Percentiles rank a stretch among this genome's conserved stretches.
Conservation (phyloP, 2,888 invertebrate genomes). For the Mesorhabditis sp. region DNA sequence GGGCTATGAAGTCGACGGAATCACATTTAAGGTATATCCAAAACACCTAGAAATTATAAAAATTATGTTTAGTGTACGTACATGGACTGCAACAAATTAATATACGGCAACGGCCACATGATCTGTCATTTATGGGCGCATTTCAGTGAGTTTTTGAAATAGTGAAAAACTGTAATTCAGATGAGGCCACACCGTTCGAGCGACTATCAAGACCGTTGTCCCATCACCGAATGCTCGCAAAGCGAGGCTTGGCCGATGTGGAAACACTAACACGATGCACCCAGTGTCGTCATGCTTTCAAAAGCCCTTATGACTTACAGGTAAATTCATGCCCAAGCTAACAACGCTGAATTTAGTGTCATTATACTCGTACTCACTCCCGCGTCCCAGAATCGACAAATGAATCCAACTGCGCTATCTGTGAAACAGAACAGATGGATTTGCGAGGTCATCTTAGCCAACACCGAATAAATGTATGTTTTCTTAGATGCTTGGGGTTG, state of each 20-base stretch:
- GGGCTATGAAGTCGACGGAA: too few species aligned
- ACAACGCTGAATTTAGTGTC: not conserved
- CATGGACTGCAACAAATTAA: not conserved
- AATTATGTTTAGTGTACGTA: not conserved
- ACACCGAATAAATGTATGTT: not conserved
- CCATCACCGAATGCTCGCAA: too few species aligned
- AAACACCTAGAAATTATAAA: not conserved
- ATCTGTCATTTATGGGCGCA: slow-evolving; percentile 2
- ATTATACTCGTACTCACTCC: not conserved
- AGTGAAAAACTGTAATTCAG: too few species aligned
- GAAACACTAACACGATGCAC: not conserved
- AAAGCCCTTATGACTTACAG: not conserved
- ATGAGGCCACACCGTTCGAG: too few species aligned
- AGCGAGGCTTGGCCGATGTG: not conserved
- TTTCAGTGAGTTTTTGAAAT: not conserved
- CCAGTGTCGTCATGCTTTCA: not conserved
- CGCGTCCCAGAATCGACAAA: not conserved
- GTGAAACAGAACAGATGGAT: not conserved
- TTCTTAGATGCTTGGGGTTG: not conserved
- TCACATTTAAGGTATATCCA: too few species aligned
- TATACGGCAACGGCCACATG: not conserved
- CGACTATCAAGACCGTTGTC: too few species aligned
- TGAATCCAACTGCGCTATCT: not conserved
- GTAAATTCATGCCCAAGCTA: not conserved
- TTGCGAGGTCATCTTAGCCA: not conserved